These are phyloP conservation scores for Monodelphis domestica DNA, from an alignment of 2,797 vertebrate genomes.

Conservation along the genomic window DNA sequence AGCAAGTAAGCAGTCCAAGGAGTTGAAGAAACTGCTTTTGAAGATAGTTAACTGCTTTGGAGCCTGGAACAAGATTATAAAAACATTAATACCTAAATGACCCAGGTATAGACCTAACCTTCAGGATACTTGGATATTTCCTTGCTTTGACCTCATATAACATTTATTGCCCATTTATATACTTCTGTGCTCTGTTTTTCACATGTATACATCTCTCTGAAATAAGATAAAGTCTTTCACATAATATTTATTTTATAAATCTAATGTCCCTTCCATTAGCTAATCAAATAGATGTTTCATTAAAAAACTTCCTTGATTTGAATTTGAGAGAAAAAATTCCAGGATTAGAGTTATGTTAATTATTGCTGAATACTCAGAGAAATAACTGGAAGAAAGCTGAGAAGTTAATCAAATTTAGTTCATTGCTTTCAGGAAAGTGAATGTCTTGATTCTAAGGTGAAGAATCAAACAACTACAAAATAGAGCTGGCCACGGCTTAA, in stretches of 20 bases:
- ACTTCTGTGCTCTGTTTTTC: background rate
- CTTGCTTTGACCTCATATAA: background rate
- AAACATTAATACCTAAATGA: accelerated
- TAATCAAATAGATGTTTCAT: background rate
- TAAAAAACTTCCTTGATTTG: background rate
- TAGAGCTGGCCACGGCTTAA: background rate
- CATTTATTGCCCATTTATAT: background rate
- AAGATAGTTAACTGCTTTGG: background rate
- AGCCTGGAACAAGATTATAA: background rate
- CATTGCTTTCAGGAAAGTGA: background rate
- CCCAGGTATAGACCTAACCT: background rate
- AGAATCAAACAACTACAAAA: background rate
- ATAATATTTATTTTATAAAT: background rate
- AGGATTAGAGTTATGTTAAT: background rate
- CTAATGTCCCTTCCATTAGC: background rate
- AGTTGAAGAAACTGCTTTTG: background rate
- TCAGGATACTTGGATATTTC: background rate
- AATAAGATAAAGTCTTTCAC: background rate
- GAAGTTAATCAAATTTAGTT: background rate
- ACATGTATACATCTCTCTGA: background rate
- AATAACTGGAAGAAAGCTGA: background rate
- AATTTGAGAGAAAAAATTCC: background rate
- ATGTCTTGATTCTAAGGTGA: background rate
- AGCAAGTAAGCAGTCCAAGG: background rate
- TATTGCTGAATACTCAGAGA: background rate